Evolutionary conservation across 2,888 invertebrate species (phyloP).

Genomic region (Temnothorax ravouxi): DNA sequence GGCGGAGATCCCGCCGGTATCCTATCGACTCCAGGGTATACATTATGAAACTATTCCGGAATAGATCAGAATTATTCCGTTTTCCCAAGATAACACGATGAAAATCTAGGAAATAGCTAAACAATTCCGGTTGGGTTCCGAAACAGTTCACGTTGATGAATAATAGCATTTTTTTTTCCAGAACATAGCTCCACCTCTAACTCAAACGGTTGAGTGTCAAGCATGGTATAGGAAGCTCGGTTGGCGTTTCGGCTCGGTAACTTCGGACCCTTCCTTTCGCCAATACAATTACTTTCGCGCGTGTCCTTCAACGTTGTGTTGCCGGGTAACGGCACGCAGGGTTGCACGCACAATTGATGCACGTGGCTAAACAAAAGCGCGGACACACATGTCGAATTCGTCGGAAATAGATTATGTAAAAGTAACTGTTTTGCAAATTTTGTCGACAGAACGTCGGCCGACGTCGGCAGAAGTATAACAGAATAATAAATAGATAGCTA

Average conservation of each 20-base stretch:
- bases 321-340: neutral
- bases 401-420: too few relatives aligned
- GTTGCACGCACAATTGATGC: too few relatives aligned
- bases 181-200: slow-evolving; percentile 16
- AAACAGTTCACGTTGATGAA: neutral
- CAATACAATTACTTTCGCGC: too few relatives aligned
- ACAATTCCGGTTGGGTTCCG: too few relatives aligned
- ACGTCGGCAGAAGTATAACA: too few relatives aligned
- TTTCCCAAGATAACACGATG: too few relatives aligned
- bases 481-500: too few relatives aligned
- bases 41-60: too few relatives aligned
- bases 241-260: slow-evolving; percentile 18
- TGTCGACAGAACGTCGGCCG: neutral
- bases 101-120: too few relatives aligned
- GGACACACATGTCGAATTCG: too few relatives aligned
- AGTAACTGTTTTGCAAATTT: neutral
- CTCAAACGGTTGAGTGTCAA: neutral
- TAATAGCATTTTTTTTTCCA: neutral
- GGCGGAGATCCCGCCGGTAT: neutral
- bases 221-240: neutral
- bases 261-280: slow-evolving; percentile 17
- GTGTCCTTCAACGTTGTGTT: neutral
- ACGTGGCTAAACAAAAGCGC: too few relatives aligned
- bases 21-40: neutral
- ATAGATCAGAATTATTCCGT: too few relatives aligned